A percentile compares a stretch with the other conserved stretches of the same genome.
Evolutionary conservation across 2,888 invertebrate species (phyloP).

Genomic region (Lycaena phlaeas): DNA sequence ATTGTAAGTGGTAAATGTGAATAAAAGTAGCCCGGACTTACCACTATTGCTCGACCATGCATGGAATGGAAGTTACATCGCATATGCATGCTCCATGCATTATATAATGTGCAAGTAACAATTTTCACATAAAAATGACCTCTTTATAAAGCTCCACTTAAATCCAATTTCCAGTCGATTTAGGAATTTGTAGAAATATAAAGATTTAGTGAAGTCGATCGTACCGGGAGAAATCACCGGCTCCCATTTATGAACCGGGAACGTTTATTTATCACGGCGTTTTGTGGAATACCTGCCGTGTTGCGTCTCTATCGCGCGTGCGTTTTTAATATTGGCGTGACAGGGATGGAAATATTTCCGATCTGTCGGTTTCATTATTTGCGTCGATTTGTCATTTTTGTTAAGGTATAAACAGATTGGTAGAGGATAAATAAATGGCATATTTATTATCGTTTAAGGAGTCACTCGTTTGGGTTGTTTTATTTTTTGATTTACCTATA

Average conservation of each 20-base stretch:
- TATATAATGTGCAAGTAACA: no score
- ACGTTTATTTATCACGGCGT: constrained; percentile 25
- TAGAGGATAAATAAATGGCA: no score
- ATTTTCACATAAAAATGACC: no score
- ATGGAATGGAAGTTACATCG: no score
- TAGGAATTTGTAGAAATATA: not conserved
- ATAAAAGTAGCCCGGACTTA: no score
- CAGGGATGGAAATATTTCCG: constrained; percentile 1
- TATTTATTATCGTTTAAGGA: no score
- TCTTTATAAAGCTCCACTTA: not conserved
- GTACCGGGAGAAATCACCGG: constrained; percentile 15
- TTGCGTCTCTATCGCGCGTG: not conserved
- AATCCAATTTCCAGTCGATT: not conserved
- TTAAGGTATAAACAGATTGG: no score
- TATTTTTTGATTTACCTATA: no score
- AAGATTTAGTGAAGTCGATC: not conserved
- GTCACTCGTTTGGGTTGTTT: no score
- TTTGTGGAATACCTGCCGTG: constrained; percentile 21
- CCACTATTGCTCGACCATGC: no score
- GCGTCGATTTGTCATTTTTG: constrained; percentile 5
- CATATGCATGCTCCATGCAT: no score
- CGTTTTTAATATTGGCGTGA: not conserved
- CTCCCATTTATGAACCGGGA: constrained; percentile 17
- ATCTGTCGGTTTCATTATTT: constrained; percentile 5
- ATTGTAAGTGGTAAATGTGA: no score